Conservation (phyloP, 1,140 invertebrate species). For the Bombus breviceps region DNA sequence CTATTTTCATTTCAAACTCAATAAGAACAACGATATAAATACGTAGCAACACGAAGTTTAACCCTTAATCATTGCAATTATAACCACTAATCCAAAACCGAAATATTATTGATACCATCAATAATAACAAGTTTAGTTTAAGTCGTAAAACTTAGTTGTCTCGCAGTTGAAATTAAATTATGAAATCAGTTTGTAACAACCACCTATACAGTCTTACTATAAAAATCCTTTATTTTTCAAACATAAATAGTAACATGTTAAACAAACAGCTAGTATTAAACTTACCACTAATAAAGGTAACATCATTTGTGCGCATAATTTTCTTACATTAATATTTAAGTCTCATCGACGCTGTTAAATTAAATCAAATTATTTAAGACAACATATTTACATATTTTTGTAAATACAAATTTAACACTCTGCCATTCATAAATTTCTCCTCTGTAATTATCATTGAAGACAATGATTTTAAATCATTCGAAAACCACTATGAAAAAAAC, state of each 20-base stretch:
- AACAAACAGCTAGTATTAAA: conserved; percentile 11
- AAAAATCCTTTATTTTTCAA: conserved; percentile 5
- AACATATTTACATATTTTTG: neutral
- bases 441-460: neutral
- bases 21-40: neutral
- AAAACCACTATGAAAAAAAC: neutral
- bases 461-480: neutral
- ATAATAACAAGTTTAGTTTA: neutral
- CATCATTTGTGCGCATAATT: neutral
- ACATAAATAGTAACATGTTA: neutral
- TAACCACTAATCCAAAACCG: neutral
- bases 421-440: no score
- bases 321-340: neutral
- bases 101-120: neutral
- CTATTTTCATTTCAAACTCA: neutral
- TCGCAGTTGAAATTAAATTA: neutral
- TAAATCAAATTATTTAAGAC: neutral
- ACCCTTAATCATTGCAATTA: no score
- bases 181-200: neutral
- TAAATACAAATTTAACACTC: neutral
- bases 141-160: neutral
- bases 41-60: no score
- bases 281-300: neutral
- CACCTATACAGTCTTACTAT: neutral
- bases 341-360: neutral